Evolutionary conservation across 2,113 vertebrate genomes (phyloP).

Genomic region (Peucedramus taeniatus): DNA sequence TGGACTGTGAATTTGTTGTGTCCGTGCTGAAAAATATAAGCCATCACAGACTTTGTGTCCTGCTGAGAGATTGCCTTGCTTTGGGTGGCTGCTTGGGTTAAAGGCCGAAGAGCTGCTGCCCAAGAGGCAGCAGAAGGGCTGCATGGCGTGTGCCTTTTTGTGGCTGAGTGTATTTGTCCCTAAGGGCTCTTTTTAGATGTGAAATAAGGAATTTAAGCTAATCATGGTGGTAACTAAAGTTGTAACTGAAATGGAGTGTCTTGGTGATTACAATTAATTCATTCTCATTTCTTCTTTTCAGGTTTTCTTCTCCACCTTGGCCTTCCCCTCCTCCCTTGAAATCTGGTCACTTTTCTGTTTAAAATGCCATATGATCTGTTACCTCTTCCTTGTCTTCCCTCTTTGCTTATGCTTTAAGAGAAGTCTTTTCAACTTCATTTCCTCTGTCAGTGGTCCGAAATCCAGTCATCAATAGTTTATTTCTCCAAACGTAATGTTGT

Average conservation of each 20-base stretch:
- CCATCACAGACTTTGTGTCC: neutral
- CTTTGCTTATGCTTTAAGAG: slow-evolving; percentile 30
- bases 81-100: neutral
- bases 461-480: slow-evolving; percentile 36
- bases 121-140: neutral
- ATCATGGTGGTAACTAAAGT: neutral
- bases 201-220: neutral
- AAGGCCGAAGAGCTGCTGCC: neutral
- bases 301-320: slow-evolving; percentile 52
- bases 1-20: neutral
- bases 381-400: neutral
- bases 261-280: slow-evolving; percentile 28
- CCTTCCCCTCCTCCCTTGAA: slow-evolving; percentile 32
- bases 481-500: slow-evolving; percentile 25
- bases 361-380: neutral
- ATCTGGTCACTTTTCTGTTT: slow-evolving; percentile 8
- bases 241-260: neutral
- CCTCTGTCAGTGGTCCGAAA: slow-evolving; percentile 47
- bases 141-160: neutral
- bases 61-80: neutral
- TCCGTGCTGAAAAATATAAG: neutral
- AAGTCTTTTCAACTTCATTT: slow-evolving; percentile 49
- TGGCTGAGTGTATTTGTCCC: neutral
- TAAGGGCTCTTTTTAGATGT: neutral
- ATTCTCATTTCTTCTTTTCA: slow-evolving; percentile 63